Evolutionary conservation across 2,113 vertebrate species (phyloP).

Genomic region (Puffinus mauretanicus): DNA sequence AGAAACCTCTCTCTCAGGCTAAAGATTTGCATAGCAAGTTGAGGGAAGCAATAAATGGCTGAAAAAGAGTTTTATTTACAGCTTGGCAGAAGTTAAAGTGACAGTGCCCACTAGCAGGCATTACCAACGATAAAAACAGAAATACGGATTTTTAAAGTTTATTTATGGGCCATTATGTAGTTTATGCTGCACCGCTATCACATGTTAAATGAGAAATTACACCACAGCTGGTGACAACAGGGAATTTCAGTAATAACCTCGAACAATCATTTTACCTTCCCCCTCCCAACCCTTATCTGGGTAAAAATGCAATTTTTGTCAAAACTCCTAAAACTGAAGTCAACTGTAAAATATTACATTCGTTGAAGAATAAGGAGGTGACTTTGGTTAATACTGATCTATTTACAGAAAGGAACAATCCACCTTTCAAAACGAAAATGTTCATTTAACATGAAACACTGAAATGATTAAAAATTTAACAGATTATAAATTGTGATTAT

Average conservation of each 20-base stretch:
- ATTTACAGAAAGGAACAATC: not conserved
- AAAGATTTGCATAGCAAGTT: not conserved
- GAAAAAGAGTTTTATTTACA: not conserved
- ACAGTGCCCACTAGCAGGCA: not conserved
- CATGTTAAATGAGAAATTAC: not conserved
- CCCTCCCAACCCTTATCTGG: not conserved
- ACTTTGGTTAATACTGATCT: not conserved
- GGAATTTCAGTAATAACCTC: not conserved
- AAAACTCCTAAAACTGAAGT: not conserved
- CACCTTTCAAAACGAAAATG: constrained; percentile 5
- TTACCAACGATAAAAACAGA: not conserved
- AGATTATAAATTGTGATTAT: constrained; percentile 1
- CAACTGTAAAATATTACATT: not conserved
- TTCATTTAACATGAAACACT: not conserved
- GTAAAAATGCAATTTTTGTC: not conserved
- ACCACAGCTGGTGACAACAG: not conserved
- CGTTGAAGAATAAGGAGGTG: not conserved
- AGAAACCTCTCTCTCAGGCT: not conserved
- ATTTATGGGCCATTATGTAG: not conserved
- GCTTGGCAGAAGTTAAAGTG: not conserved
- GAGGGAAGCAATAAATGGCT: not conserved
- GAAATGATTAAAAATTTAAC: constrained; percentile 19
- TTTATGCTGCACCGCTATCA: not conserved
- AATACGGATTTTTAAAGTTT: not conserved
- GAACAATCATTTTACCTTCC: not conserved